Conservation (phyloP, 1,140 invertebrate species). For the Aphis craccivora region DNA sequence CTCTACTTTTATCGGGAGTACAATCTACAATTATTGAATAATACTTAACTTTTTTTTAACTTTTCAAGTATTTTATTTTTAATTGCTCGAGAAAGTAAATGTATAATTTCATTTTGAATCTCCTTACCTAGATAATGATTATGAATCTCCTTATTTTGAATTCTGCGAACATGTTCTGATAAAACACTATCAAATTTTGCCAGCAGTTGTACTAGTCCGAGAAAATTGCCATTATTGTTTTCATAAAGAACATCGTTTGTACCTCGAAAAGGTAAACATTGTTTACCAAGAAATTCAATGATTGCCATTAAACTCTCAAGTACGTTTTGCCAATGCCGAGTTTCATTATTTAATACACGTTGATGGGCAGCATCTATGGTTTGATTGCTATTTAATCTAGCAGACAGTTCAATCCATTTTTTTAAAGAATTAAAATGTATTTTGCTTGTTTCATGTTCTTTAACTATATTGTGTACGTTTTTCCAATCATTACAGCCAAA, state of each 20-base stretch:
- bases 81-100: constrained; percentile 14
- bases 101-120: constrained; percentile 20
- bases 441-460: constrained; percentile 32
- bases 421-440: constrained; percentile 28
- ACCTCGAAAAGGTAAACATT: constrained; percentile 10
- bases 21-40: constrained; percentile 20
- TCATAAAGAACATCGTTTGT: neutral
- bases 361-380: constrained; percentile 21
- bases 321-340: constrained; percentile 23
- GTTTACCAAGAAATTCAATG: constrained; percentile 36
- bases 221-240: constrained; percentile 39
- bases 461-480: constrained; percentile 22
- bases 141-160: constrained; percentile 36
- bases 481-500: constrained; percentile 34
- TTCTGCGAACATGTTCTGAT: constrained; percentile 55
- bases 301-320: constrained; percentile 8
- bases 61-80: constrained; percentile 5
- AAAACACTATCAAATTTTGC: constrained; percentile 59
- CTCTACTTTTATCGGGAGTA: constrained; percentile 59
- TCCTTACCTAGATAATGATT: constrained; percentile 11
- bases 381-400: constrained; percentile 16
- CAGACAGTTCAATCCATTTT: constrained; percentile 17
- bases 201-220: constrained; percentile 44
- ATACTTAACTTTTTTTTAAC: constrained; percentile 15
- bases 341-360: constrained; percentile 26